Evolutionary conservation across 2,888 invertebrate species (phyloP).

Genomic region (Chymomyza procnemis): DNA sequence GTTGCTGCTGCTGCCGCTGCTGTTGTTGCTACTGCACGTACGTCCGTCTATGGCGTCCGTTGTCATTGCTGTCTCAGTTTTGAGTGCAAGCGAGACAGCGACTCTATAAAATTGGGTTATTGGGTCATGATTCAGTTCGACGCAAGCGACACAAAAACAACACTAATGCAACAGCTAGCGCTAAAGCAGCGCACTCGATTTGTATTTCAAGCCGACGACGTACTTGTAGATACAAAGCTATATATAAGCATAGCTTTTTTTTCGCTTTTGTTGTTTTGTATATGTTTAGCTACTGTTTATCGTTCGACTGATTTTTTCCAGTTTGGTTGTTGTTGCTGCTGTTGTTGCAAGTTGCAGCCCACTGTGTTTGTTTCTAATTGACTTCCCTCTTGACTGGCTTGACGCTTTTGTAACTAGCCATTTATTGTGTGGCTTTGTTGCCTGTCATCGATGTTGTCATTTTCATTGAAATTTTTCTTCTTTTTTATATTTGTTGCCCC

Average conservation of each 20-base stretch:
- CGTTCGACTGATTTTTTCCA: slow-evolving; percentile 20
- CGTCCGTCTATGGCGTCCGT: slow-evolving; percentile 17
- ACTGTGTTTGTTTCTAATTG: slow-evolving; percentile 68
- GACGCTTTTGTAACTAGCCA: slow-evolving; percentile 34
- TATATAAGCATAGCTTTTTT: slow-evolving; percentile 38
- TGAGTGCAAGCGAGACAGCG: slow-evolving; percentile 46
- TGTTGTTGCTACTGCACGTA: slow-evolving; percentile 37
- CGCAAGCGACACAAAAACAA: slow-evolving; percentile 41
- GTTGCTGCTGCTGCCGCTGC: slow-evolving; percentile 47
- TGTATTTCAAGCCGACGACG: slow-evolving; percentile 45
- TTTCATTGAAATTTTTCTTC: slow-evolving; percentile 9
- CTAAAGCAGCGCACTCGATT: slow-evolving; percentile 58
- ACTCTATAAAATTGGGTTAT: slow-evolving; percentile 70
- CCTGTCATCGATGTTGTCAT: slow-evolving; percentile 13
- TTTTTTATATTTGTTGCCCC: too few species aligned
- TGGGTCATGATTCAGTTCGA: slow-evolving; percentile 77
- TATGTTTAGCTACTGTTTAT: slow-evolving; percentile 66
- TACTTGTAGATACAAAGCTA: background rate
- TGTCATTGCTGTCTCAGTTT: slow-evolving; percentile 50
- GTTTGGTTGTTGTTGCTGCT: background rate
- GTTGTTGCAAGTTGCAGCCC: slow-evolving; percentile 5
- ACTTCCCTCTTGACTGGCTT: slow-evolving; percentile 66
- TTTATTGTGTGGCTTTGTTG: slow-evolving; percentile 35
- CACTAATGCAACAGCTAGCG: slow-evolving; percentile 18
- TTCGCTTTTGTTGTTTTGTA: slow-evolving; percentile 50